A percentile compares a stretch with the other conserved stretches of the same genome.
Evolutionary conservation across 2,888 invertebrate genomes (phyloP).

Genomic region (Orchestes rusci): DNA sequence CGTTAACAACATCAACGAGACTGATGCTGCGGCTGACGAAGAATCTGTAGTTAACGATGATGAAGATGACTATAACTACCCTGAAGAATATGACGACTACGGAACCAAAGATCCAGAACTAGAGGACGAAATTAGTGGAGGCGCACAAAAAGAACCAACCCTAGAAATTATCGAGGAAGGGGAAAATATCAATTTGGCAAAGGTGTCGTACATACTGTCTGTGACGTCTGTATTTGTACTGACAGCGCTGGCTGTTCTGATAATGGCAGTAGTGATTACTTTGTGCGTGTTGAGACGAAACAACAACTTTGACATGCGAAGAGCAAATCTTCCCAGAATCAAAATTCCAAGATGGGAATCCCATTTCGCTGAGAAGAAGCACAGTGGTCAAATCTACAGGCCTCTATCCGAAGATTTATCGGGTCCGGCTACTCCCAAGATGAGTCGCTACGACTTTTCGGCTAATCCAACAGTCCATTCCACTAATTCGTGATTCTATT

Average conservation of each 20-base stretch:
- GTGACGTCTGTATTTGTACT: constrained; percentile 51
- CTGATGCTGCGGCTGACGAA: constrained; percentile 28
- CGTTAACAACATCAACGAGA: constrained; percentile 18
- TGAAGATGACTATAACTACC: constrained; percentile 39
- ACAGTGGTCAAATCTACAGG: constrained; percentile 69
- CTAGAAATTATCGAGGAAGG: constrained; percentile 20
- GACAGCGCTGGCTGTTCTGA: constrained; percentile 47
- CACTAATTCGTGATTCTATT: constrained; percentile 1
- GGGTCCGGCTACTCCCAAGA: constrained; percentile 60
- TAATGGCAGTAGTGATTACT: constrained; percentile 43
- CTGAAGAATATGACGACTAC: constrained; percentile 9
- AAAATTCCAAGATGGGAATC: constrained; percentile 39
- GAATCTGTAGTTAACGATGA: constrained; percentile 38
- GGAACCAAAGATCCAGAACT: neutral
- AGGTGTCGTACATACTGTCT: constrained; percentile 35
- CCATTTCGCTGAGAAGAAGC: constrained; percentile 52
- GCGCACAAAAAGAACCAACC: no score
- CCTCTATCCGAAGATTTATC: constrained; percentile 70
- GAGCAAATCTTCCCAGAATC: constrained; percentile 37
- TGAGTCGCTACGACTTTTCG: constrained; percentile 49
- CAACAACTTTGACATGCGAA: constrained; percentile 34
- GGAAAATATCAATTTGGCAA: constrained; percentile 30
- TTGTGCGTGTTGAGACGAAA: constrained; percentile 37
- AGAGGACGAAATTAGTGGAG: constrained; percentile 2
- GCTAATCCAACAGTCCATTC: constrained; percentile 33